Base-by-base conservation (phyloP, 2,797 vertebrate genomes). In the Rhadinocentrus ornatus region DNA sequence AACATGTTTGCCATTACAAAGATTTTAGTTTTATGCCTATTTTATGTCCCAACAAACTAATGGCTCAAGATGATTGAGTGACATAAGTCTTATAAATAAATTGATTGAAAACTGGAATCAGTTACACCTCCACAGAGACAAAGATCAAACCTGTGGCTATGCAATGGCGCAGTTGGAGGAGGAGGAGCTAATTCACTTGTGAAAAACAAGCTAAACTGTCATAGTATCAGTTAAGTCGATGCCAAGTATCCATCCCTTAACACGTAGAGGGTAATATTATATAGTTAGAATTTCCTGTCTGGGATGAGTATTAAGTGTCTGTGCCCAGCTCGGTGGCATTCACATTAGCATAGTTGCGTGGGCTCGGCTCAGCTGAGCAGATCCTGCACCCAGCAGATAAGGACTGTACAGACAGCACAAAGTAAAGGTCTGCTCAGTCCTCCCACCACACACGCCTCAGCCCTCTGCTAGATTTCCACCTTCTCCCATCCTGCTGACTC, bases 331-430 rank as follows among this genome's bases (percentile, higher is more conserved):
- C 76, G 29, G 29, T 82, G 84, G 72, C 82, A 79, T 84, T 85
- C 82, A 67, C 78, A 84, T 83, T 75, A 78, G 78, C 79, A 70
- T 81, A 75, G 74, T 46, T 59, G 66, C 75, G 71, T 74, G 83
- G 77, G 77, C 84, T 80, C 41, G 44, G 48, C 84, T 87, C 84
- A 77, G 80, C 1, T 29, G 66, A 83, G 75, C 82, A 61, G 64
- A 66, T 82, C 71, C 90, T 91, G 90, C 81, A 71, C 69, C 0
- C 20, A 66, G 80, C 60, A 89, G 89, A 91, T 91, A 91, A 91
- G 87, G 76, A 76, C 9, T 73, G 65, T 60, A 72, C 71, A 85
- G 81, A 78, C 67, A 24, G 71, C 59, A 64, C 66, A 65, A 73
- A 71, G 78, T 46, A 66, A 73, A 88, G 79, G 81, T 83, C 78